Evolutionary conservation across 1,140 invertebrate species (phyloP).

Genomic region (Cydia amplana): DNA sequence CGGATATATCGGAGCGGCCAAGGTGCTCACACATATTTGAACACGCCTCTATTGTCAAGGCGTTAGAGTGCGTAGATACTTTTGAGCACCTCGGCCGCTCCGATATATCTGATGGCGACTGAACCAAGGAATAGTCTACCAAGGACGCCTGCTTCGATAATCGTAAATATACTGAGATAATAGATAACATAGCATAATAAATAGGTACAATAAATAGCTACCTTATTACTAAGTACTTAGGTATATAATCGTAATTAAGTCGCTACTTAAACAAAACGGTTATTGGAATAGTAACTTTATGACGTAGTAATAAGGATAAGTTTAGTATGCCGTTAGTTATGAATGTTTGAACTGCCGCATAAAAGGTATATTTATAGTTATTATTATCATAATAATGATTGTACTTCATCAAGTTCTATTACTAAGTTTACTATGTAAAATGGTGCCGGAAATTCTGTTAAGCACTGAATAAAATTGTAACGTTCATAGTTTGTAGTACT

Average conservation of each 20-base stretch:
- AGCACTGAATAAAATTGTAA: no score
- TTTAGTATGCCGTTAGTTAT: slow-evolving; percentile 1
- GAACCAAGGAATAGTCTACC: neutral
- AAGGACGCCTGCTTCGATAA: neutral
- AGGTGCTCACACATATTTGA: no score
- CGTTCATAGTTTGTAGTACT: no score
- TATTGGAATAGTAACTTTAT: neutral
- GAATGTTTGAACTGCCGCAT: neutral
- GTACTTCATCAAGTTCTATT: no score
- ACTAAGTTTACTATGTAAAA: no score
- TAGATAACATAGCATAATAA: neutral
- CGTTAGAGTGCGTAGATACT: no score
- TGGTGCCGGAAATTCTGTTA: no score
- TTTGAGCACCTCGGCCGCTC: no score
- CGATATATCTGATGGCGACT: no score
- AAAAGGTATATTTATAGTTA: slow-evolving; percentile 6
- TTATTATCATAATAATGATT: neutral
- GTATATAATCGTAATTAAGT: neutral
- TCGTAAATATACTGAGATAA: neutral
- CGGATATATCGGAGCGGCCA: no score
- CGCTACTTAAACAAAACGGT: neutral
- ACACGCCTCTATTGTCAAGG: no score
- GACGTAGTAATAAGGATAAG: neutral
- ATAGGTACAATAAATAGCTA: neutral
- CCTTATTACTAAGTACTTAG: neutral